These are phyloP conservation scores for Capitulum mitella DNA, from an alignment of 2,888 invertebrate genomes.

Conservation along the genomic window DNA sequence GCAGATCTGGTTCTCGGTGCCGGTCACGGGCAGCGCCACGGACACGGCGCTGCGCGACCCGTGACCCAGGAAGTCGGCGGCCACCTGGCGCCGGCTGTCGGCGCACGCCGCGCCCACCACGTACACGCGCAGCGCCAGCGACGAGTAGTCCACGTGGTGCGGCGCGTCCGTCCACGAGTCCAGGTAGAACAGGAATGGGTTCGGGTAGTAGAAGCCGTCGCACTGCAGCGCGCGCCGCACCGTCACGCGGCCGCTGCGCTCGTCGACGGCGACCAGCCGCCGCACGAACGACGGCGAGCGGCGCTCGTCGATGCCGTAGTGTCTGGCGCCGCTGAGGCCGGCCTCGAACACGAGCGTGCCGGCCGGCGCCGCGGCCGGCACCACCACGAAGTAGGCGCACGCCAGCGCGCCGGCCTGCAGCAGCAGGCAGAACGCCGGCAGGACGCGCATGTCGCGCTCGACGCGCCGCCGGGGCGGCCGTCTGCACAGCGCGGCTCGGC, in stretches of 20 bases:
- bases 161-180: conserved; percentile 66
- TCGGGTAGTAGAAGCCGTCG: conserved; percentile 73
- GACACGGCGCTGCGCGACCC: conserved; percentile 34
- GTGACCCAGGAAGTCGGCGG: conserved; percentile 31
- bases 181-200: conserved; percentile 75
- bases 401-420: conserved; percentile 1
- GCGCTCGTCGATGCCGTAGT: conserved; percentile 69
- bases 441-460: background rate
- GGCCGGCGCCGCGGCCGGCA: conserved; percentile 32
- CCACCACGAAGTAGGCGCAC: conserved; percentile 32
- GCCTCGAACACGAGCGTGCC: conserved; percentile 40
- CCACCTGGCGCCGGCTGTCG: conserved; percentile 27
- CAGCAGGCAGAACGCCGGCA: conserved; percentile 20
- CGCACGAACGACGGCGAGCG: conserved; percentile 75
- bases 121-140: conserved; percentile 65
- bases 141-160: conserved; percentile 66
- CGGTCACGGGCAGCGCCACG: conserved; percentile 35
- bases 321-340: conserved; percentile 67
- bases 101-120: conserved; percentile 45
- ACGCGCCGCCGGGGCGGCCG: background rate
- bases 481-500: background rate
- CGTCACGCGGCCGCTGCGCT: conserved; percentile 65
- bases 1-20: conserved; percentile 49
- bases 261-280: conserved; percentile 65
- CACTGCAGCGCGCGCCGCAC: conserved; percentile 64